phyloP scores from a whole-genome alignment of 2,797 vertebrate genomes.

The Macropodus opercularis region DNA sequence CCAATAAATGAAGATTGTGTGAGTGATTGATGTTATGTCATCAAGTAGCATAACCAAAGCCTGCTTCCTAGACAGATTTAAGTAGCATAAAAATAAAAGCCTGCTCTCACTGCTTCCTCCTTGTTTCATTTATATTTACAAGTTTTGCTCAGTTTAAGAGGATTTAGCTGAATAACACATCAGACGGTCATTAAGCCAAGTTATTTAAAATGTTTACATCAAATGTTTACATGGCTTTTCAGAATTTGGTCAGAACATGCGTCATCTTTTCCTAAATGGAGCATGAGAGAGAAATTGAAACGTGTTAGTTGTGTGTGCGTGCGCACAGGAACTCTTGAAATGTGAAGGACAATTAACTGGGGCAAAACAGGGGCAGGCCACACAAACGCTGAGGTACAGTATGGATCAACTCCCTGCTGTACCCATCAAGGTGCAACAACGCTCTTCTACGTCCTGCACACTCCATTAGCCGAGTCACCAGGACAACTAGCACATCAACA shows the following conservation, averaged over 20 bases:
- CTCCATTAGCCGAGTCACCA: slow-evolving; percentile 74
- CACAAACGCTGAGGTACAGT: slow-evolving; percentile 37
- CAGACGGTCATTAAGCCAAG: slow-evolving; percentile 2
- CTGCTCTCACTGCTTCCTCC: neutral
- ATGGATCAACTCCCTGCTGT: slow-evolving; percentile 71
- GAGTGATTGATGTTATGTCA: slow-evolving; percentile 9
- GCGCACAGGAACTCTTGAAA: slow-evolving; percentile 11
- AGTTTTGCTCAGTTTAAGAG: slow-evolving; percentile 6
- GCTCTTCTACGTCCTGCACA: slow-evolving; percentile 62
- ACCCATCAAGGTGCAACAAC: slow-evolving; percentile 72
- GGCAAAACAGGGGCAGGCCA: slow-evolving; percentile 63
- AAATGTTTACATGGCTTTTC: neutral
- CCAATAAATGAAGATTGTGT: slow-evolving; percentile 10
- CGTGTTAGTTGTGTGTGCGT: slow-evolving; percentile 26
- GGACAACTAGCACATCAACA: slow-evolving; percentile 66
- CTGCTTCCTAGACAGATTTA: slow-evolving; percentile 16
- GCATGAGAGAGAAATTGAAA: slow-evolving; percentile 11
- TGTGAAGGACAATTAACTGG: slow-evolving; percentile 72
- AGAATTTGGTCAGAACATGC: neutral
- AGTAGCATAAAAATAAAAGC: slow-evolving; percentile 5
- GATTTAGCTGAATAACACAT: slow-evolving; percentile 30
- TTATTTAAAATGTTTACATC: neutral
- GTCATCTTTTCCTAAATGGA: slow-evolving; percentile 5
- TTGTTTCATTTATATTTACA: slow-evolving; percentile 8
- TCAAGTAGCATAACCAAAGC: neutral